Evolutionary conservation across 2,113 vertebrate genomes (phyloP).

Genomic region (Bos indicus): DNA sequence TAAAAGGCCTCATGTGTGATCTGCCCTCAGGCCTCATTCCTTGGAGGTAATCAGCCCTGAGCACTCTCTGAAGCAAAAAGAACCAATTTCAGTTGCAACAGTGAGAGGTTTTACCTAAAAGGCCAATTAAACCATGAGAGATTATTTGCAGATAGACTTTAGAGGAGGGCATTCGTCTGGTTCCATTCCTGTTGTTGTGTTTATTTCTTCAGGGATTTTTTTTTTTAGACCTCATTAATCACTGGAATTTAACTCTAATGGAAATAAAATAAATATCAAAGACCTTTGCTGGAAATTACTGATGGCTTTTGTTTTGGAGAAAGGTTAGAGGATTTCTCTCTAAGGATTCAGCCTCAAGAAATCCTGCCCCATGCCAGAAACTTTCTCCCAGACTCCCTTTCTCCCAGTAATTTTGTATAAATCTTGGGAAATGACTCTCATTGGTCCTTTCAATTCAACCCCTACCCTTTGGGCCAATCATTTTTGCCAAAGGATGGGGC

Average conservation of each 20-base stretch:
- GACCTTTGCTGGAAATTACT: constrained; percentile 9
- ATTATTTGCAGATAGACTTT: constrained; percentile 33
- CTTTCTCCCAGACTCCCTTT: background rate
- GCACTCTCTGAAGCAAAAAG: background rate
- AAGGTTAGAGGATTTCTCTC: constrained; percentile 1
- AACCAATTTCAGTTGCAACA: background rate
- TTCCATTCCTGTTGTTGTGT: constrained; percentile 12
- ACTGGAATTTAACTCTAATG: constrained; percentile 48
- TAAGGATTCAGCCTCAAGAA: background rate
- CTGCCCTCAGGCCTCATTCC: background rate
- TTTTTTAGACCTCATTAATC: constrained; percentile 27
- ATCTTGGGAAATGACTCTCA: background rate
- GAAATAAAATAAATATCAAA: constrained; percentile 59
- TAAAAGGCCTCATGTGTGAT: background rate
- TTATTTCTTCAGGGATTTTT: constrained; percentile 16
- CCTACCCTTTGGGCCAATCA: background rate
- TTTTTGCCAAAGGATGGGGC: background rate
- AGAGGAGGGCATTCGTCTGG: background rate
- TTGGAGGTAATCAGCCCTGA: background rate
- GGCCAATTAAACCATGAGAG: constrained; percentile 36
- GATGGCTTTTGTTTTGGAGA: background rate
- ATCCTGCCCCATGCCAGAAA: background rate
- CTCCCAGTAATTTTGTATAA: background rate
- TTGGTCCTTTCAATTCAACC: background rate
- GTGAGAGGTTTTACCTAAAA: constrained; percentile 41